Evolutionary conservation across 2,888 invertebrate species (phyloP), one percentile per base, ranked within the genome.

Genomic region (Heliconius cydno): DNA sequence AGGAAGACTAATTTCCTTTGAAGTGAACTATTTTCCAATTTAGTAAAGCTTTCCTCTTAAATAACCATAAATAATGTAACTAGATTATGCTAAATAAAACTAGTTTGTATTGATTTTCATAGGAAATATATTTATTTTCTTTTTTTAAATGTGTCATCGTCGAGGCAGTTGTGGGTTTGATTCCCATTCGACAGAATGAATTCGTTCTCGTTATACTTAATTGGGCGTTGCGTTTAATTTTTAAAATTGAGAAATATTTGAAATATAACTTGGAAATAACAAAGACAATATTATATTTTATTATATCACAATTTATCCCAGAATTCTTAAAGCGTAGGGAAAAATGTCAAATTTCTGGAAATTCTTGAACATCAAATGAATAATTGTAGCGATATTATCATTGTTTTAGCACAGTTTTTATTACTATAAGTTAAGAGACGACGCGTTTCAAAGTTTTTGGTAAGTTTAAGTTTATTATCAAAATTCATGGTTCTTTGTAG

Each of bases 341-440:
- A 15, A 60, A 73, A 15, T n/a, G 60, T 60, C n/a, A 73, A 60
- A 60, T 57, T 73, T 57, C 7, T 30, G 13, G 52, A 73, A 60
- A 60, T 73, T 60, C 57, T n/a, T 34, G 4, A 30, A n/a, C 30
- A 34, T 52, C 28, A 34, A 57, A 73, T 73, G 34, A 57, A 22
- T 72, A 72, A 72, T 34, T 73, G n/a, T 34, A 65, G 41, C 30
- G n/a, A 25, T 52, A 3, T 77, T 72, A 65, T 72, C 72, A 46
- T 46, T 71, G 65, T 72, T 77, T 72, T 52, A 77, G 4, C 34
- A 15, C 63, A 77, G n/a, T 71, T 77, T 77, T 71, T 65, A 77
- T 77, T 72, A 25, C 65, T 25, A 65, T 71, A 77, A 77, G 71
- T 65, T 34, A 46, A 71, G 22, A n/a, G 22, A 63, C 13, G 63